Evolutionary conservation across 2,797 vertebrate genomes (phyloP).

Genomic region (Sebastes paucispinis): DNA sequence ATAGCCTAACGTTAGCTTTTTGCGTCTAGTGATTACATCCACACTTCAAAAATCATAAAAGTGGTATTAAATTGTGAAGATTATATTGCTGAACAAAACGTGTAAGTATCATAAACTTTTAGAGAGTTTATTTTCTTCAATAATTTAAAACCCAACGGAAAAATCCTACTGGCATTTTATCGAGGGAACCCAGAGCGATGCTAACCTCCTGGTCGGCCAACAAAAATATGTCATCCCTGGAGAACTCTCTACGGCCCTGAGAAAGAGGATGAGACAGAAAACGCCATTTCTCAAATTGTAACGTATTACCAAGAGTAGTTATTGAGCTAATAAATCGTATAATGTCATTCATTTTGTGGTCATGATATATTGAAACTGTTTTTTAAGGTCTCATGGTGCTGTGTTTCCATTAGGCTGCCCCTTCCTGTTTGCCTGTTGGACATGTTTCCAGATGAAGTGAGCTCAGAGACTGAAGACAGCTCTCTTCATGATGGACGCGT

Average conservation of each 20-base stretch:
- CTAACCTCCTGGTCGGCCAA: too few relatives aligned
- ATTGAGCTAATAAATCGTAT: not conserved
- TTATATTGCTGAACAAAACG: too few relatives aligned
- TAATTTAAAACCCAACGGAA: too few relatives aligned
- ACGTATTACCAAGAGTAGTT: not conserved
- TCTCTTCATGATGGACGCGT: conserved; percentile 88
- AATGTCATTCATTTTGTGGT: not conserved
- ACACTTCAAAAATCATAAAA: too few relatives aligned
- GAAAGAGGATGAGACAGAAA: not conserved
- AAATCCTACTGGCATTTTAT: fast-evolving
- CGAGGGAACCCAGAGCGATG: too few relatives aligned
- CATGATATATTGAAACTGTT: not conserved
- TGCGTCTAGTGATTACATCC: too few relatives aligned
- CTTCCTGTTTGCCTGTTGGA: conserved; percentile 82
- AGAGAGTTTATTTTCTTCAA: too few relatives aligned
- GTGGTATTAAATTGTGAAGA: too few relatives aligned
- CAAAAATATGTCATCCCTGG: too few relatives aligned
- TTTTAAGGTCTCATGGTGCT: not conserved
- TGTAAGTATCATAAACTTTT: too few relatives aligned
- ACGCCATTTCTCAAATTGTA: not conserved
- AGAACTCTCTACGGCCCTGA: too few relatives aligned
- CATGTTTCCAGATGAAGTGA: conserved; percentile 86
- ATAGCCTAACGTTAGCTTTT: too few relatives aligned
- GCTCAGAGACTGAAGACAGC: conserved; percentile 75
- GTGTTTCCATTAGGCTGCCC: conserved; percentile 77